These are phyloP conservation scores for Lepidurus couesii DNA, from an alignment of 1,140 invertebrate genomes.

Conservation along the genomic window DNA sequence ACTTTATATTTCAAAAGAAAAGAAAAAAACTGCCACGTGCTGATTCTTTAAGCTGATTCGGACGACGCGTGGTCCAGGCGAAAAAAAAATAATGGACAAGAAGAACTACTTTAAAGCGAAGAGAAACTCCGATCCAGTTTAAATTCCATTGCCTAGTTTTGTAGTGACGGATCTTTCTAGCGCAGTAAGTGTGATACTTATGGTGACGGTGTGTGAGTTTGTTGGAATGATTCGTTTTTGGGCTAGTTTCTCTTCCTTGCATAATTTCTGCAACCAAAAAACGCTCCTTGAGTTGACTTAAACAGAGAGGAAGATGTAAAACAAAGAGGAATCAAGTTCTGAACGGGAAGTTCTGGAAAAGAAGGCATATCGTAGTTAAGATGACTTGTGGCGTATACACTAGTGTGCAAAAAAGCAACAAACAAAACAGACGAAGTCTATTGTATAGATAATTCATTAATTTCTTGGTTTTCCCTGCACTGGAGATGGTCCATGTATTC, in stretches of 20 bases:
- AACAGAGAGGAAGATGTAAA: neutral
- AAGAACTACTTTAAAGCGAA: neutral
- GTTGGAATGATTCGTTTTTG: neutral
- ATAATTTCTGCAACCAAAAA: neutral
- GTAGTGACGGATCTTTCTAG: neutral
- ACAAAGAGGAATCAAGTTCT: neutral
- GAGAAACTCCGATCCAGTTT: neutral
- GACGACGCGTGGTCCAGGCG: neutral
- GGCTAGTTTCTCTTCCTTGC: neutral
- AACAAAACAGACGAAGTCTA: neutral
- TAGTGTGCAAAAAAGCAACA: neutral
- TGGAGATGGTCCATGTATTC: neutral
- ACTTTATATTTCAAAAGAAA: neutral
- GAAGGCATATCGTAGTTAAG: slow-evolving; percentile 3
- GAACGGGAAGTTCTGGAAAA: neutral
- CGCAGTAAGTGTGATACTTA: neutral
- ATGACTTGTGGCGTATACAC: slow-evolving; percentile 7
- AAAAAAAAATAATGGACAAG: neutral
- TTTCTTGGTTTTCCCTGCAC: slow-evolving; percentile 9
- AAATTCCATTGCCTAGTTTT: slow-evolving; percentile 15
- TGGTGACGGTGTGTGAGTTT: slow-evolving; percentile 5
- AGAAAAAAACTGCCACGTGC: slow-evolving; percentile 1
- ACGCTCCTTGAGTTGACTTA: neutral
- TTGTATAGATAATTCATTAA: neutral
- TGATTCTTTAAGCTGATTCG: neutral